Percentiles rank a stretch among this genome's conserved stretches.
phyloP scores from a whole-genome alignment of 1,140 invertebrate species.

The Maconellicoccus hirsutus region DNA sequence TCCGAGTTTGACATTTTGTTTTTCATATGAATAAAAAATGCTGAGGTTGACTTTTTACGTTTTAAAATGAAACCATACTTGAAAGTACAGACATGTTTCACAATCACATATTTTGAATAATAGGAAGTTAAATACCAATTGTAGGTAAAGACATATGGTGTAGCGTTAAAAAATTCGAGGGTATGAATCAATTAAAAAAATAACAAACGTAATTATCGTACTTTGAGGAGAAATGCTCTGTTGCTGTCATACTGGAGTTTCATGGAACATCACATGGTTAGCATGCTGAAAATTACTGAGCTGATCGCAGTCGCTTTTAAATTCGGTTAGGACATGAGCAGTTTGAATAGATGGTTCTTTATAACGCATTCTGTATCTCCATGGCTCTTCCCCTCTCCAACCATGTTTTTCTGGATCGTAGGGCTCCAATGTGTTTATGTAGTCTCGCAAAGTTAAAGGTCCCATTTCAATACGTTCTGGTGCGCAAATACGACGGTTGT shows the following conservation, averaged over 20 bases:
- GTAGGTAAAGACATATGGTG: too few species aligned
- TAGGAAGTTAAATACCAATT: too few species aligned
- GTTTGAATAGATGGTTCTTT: neutral
- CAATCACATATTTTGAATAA: too few species aligned
- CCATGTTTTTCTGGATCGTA: constrained; percentile 31
- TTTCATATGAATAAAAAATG: neutral
- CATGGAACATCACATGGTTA: neutral
- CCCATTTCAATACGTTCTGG: constrained; percentile 25
- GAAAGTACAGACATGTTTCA: too few species aligned
- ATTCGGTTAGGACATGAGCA: neutral
- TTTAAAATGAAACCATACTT: too few species aligned
- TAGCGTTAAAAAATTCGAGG: too few species aligned
- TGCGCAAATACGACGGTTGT: neutral
- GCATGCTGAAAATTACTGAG: constrained; percentile 11
- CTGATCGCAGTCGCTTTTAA: neutral
- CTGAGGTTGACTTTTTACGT: neutral
- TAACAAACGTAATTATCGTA: too few species aligned
- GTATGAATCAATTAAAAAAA: too few species aligned
- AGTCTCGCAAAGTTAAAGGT: constrained; percentile 30
- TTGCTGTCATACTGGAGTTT: constrained; percentile 15
- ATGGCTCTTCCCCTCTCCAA: constrained; percentile 30
- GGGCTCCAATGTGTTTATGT: constrained; percentile 30
- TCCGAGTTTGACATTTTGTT: neutral
- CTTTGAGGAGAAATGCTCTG: neutral
- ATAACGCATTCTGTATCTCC: constrained; percentile 17